Percentiles rank a stretch among this genome's conserved stretches.
These are phyloP conservation scores for Hypanus sabinus DNA, from an alignment of 2,113 vertebrate genomes.

Conservation along the genomic window DNA sequence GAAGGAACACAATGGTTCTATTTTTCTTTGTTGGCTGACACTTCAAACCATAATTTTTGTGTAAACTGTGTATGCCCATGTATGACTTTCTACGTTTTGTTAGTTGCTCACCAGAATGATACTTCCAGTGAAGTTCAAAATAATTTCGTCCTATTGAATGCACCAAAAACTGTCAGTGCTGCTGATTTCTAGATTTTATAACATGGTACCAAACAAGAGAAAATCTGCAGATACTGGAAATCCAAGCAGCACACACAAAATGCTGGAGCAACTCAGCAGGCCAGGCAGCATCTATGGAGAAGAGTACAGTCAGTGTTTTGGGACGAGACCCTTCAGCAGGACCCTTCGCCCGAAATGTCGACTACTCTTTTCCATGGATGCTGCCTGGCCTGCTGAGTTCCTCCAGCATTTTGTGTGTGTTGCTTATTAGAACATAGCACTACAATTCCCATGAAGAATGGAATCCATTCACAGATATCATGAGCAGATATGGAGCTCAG, in stretches of 20 bases:
- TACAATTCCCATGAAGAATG: neutral
- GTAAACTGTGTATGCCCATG: neutral
- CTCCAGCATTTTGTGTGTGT: too few species aligned
- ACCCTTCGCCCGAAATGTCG: too few species aligned
- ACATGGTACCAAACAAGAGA: neutral
- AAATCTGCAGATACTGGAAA: too few species aligned
- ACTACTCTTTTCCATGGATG: too few species aligned
- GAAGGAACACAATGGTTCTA: neutral
- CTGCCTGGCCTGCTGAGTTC: too few species aligned
- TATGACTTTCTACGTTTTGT: neutral
- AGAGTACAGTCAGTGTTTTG: too few species aligned
- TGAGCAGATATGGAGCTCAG: neutral
- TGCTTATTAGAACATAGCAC: neutral
- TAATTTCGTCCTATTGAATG: neutral
- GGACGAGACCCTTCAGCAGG: too few species aligned
- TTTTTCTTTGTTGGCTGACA: neutral
- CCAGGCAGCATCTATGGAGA: too few species aligned
- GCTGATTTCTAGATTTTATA: neutral
- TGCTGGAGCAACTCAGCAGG: too few species aligned
- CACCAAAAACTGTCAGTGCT: neutral
- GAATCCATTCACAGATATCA: neutral
- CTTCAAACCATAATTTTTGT: neutral
- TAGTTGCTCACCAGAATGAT: neutral
- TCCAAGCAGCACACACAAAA: too few species aligned
- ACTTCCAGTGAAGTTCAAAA: neutral